Conservation (phyloP, 2,797 vertebrate species). For the Anguilla pacifica region DNA sequence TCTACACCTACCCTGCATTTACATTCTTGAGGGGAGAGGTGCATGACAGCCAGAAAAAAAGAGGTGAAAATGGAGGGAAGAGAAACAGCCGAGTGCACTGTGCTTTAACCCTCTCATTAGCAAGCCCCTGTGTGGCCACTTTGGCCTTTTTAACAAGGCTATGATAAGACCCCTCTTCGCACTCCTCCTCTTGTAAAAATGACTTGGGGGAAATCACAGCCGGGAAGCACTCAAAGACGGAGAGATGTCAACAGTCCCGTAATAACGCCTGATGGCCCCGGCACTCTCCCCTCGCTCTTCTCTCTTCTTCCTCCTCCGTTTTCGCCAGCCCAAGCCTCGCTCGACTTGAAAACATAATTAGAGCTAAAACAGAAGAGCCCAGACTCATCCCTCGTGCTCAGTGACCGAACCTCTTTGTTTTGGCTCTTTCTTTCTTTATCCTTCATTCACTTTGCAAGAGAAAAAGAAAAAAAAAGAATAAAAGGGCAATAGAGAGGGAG, state of each 20-base stretch:
- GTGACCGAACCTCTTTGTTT: constrained; percentile 73
- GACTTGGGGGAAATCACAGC: constrained; percentile 68
- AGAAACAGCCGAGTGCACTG: constrained; percentile 44
- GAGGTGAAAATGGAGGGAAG: background rate
- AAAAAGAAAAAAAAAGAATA: constrained; percentile 34
- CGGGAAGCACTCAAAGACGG: constrained; percentile 76
- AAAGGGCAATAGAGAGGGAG: background rate
- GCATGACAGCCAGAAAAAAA: constrained; percentile 33
- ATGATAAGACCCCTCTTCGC: constrained; percentile 68
- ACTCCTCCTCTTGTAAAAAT: constrained; percentile 69
- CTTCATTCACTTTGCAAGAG: constrained; percentile 53
- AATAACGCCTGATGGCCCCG: constrained; percentile 73
- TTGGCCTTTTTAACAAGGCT: constrained; percentile 61
- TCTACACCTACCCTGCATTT: constrained; percentile 62
- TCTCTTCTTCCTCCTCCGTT: constrained; percentile 22
- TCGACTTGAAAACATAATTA: constrained; percentile 76
- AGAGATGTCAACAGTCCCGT: constrained; percentile 78
- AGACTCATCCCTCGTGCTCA: constrained; percentile 66
- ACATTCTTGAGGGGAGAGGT: constrained; percentile 45
- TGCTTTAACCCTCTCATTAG: constrained; percentile 64
- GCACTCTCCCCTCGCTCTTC: constrained; percentile 68
- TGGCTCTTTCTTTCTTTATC: constrained; percentile 57
- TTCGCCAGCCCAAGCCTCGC: constrained; percentile 61
- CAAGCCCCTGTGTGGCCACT: constrained; percentile 37
- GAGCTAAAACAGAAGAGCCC: constrained; percentile 70